These are phyloP conservation scores for Eueremaeus valkanovi DNA, from an alignment of 2,888 invertebrate species.

Conservation along the genomic window DNA sequence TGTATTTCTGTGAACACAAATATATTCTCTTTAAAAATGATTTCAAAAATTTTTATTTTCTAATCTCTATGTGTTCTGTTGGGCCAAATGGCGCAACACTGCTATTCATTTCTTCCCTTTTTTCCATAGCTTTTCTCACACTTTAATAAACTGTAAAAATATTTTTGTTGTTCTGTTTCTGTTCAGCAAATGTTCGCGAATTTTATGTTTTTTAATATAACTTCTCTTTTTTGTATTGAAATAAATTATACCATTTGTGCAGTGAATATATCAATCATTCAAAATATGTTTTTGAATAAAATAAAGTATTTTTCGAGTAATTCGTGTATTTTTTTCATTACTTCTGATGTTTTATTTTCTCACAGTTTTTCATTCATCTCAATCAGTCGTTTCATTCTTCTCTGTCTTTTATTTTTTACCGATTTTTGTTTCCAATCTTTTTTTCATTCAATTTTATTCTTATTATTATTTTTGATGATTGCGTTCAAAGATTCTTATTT, in stretches of 20 bases:
- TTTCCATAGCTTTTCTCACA: background rate
- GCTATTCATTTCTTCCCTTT: background rate
- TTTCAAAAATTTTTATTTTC: background rate
- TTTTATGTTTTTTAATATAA: too few species aligned
- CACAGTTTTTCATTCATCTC: background rate
- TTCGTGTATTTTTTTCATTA: too few species aligned
- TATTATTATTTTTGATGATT: too few species aligned
- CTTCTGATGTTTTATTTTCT: too few species aligned
- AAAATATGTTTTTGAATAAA: background rate
- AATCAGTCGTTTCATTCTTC: background rate
- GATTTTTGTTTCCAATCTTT: too few species aligned
- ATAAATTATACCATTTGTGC: background rate
- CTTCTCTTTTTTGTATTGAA: background rate
- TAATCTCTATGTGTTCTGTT: background rate
- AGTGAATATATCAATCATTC: background rate
- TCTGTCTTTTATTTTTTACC: background rate
- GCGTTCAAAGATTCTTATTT: too few species aligned
- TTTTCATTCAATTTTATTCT: too few species aligned
- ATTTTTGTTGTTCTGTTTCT: too few species aligned
- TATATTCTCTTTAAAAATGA: background rate
- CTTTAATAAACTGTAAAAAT: background rate
- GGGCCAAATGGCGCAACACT: background rate
- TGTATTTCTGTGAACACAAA: background rate
- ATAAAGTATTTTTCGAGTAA: too few species aligned
- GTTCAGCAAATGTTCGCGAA: too few species aligned